These are phyloP conservation scores for Brachionus paranguensis DNA, from an alignment of 1,140 invertebrate genomes.

Conservation along the genomic window DNA sequence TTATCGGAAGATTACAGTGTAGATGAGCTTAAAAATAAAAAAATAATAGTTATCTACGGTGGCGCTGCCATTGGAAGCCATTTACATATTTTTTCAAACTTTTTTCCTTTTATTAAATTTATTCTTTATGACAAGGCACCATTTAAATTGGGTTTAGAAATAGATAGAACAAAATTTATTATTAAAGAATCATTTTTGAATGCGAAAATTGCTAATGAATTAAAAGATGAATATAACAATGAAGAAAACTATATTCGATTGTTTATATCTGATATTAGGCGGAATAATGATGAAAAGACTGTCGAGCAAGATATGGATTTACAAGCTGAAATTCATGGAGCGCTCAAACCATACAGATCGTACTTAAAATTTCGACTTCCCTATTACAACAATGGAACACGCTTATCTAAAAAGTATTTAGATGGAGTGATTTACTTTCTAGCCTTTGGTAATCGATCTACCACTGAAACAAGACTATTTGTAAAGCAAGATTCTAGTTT, in stretches of 20 bases:
- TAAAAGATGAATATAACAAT: neutral
- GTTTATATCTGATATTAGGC: conserved; percentile 5
- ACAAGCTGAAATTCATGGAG: conserved; percentile 1
- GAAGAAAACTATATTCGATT: neutral
- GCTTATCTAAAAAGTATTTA: neutral
- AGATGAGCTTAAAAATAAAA: neutral
- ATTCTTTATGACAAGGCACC: neutral
- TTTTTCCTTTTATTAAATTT: conserved; percentile 10
- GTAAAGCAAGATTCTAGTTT: neutral
- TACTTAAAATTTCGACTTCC: neutral
- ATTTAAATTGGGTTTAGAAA: neutral
- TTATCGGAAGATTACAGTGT: neutral
- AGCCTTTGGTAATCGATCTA: neutral
- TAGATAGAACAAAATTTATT: neutral
- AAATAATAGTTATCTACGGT: neutral
- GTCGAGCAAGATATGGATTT: conserved; percentile 1
- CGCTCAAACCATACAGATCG: neutral
- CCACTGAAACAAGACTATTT: neutral
- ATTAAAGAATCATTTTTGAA: neutral
- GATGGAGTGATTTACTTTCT: neutral
- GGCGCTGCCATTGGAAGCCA: neutral
- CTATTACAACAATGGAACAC: neutral
- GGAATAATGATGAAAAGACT: neutral
- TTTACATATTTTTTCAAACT: neutral
- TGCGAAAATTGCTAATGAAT: neutral